Evolutionary conservation across 2,888 invertebrate genomes (phyloP).

Genomic region (Artemia sinica): DNA sequence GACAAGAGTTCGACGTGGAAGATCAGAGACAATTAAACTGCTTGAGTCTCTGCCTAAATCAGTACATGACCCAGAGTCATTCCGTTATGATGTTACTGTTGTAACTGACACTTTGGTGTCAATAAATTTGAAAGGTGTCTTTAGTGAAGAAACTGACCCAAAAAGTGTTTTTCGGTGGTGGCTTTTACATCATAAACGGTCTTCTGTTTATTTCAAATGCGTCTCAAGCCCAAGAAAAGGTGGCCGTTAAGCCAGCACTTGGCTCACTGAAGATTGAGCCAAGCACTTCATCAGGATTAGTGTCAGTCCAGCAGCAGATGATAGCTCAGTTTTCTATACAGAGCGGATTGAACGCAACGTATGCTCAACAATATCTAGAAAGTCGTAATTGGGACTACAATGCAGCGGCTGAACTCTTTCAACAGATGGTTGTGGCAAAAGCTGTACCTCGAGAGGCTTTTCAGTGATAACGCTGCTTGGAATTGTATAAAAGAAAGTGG

Average conservation of each 20-base stretch:
- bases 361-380: not conserved
- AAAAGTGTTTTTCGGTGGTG: not conserved
- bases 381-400: slow-evolving; percentile 8
- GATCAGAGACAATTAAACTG: not conserved
- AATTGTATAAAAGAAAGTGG: no score
- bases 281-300: no score
- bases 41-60: not conserved
- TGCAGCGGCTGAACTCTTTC: slow-evolving; percentile 4
- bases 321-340: no score
- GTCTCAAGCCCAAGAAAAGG: slow-evolving; percentile 1
- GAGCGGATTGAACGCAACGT: no score
- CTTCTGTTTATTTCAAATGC: not conserved
- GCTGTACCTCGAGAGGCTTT: not conserved
- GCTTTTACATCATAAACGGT: not conserved
- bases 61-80: not conserved
- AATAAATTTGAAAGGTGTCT: not conserved
- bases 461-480: not conserved
- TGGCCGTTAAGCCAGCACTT: not conserved
- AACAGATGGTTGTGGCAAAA: slow-evolving; percentile 3
- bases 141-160: not conserved
- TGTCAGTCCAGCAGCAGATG: no score
- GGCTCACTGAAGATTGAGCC: no score
- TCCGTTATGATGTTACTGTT: not conserved
- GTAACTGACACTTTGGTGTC: not conserved
- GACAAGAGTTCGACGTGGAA: not conserved